These are phyloP conservation scores for Drosophila jambulina DNA, from an alignment of 1,140 invertebrate species.

Conservation along the genomic window DNA sequence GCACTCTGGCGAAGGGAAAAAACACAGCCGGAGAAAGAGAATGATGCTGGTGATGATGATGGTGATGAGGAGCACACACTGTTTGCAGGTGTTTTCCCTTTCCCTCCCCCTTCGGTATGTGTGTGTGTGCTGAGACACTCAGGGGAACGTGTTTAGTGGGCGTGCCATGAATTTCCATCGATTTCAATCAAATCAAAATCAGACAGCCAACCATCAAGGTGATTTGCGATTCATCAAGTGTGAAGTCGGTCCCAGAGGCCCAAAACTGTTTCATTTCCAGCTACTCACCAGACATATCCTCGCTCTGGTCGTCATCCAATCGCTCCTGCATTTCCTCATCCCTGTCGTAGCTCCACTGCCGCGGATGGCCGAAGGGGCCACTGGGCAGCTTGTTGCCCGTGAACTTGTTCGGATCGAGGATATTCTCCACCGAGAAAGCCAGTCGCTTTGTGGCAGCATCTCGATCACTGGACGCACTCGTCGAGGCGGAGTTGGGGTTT, in stretches of 20 bases:
- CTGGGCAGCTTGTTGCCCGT: slow-evolving; percentile 87
- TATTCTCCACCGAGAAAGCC: slow-evolving; percentile 96
- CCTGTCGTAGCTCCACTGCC: slow-evolving; percentile 86
- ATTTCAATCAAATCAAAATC: slow-evolving; percentile 55
- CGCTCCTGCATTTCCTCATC: slow-evolving; percentile 84
- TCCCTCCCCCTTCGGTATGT: neutral
- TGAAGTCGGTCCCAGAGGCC: neutral
- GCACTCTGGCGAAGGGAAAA: slow-evolving; percentile 13
- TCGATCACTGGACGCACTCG: slow-evolving; percentile 71
- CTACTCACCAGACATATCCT: slow-evolving; percentile 84
- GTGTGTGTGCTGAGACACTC: slow-evolving; percentile 5
- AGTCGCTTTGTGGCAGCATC: slow-evolving; percentile 86
- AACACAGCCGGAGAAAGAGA: neutral
- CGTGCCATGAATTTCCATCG: slow-evolving; percentile 19
- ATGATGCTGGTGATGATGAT: neutral
- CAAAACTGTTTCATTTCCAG: neutral
- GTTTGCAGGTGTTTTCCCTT: slow-evolving; percentile 40
- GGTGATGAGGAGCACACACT: neutral
- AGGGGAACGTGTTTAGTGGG: slow-evolving; percentile 14
- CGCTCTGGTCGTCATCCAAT: slow-evolving; percentile 83
- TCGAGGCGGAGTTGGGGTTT: slow-evolving; percentile 60
- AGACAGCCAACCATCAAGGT: slow-evolving; percentile 10
- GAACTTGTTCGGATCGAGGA: slow-evolving; percentile 95
- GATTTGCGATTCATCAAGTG: slow-evolving; percentile 16
- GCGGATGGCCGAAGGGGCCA: slow-evolving; percentile 58